Evolutionary conservation across 2,888 invertebrate genomes (phyloP), one percentile per base, ranked within the genome.

Genomic region (Lomographa bimaculata): DNA sequence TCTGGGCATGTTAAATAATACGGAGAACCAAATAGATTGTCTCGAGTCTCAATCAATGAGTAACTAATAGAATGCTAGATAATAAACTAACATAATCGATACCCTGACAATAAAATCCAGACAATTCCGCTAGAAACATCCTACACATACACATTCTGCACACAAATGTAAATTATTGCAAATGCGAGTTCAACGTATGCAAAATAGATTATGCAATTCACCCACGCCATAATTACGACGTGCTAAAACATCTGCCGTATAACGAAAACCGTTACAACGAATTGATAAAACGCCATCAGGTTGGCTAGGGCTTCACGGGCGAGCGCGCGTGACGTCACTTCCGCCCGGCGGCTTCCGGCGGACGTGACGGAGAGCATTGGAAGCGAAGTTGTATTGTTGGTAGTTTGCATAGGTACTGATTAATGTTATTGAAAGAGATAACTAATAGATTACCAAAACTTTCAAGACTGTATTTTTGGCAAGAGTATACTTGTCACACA

Each of bases 291-390:
- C 55, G 50, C 28, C 54, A 48, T 43, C 60, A 52, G 49, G 57
- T 45, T 57, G 50, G 48, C 45, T 59, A 54, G 63, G 68, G 76
- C 71, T 71, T 70, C 68, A 66, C 71, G 77, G 64, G 57, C 59
- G 69, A 68, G 56, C 72, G 78, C 75, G 60, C 64, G 38, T 74
- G 68, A 77, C 76, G 73, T 78, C 77, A 79, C 63, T 68, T 74
- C 77, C 75, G 64, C 39, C 40, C 51, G 50, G 45, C 46, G 59
- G 33, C 48, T 38, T 41, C 46, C 46, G 40, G 9, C 42, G 43
- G 48, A 37, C 42, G 33, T 43, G 34, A 50, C 46, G 70, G 56
- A 60, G 46, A 57, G 66, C 7, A 27, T 14, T 30, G 2, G 19
- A 14, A 12, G 24, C 1, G 8, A 7, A 14, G 5, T 16, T 12